A percentile compares a stretch with the other conserved stretches of the same genome.
Conservation (phyloP, 2,797 vertebrate species). For the Sebastolobus altivelis region DNA sequence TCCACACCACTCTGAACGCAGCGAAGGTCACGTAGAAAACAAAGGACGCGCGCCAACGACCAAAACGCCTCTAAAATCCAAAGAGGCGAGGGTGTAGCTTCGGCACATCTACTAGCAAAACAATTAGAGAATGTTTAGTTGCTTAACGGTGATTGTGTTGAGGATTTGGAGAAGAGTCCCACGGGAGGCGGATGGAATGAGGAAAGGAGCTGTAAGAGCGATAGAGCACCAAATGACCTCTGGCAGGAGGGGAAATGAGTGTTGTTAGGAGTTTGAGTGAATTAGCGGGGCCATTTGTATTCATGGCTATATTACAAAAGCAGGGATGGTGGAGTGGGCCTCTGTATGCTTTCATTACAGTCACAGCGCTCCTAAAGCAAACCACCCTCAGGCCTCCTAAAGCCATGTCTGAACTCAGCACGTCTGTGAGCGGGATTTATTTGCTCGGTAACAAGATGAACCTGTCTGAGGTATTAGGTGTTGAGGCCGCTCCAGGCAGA, state of each 20-base stretch:
- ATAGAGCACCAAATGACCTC: conserved; percentile 63
- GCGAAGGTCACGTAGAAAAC: conserved; percentile 25
- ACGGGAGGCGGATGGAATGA: conserved; percentile 50
- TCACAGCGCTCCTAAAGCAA: conserved; percentile 35
- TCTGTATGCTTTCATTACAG: conserved; percentile 59
- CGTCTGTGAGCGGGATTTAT: conserved; percentile 62
- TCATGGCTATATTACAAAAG: conserved; percentile 61
- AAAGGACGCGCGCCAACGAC: not conserved
- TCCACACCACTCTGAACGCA: not conserved
- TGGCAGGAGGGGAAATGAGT: conserved; percentile 63
- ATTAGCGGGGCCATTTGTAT: conserved; percentile 70
- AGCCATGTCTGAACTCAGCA: conserved; percentile 60
- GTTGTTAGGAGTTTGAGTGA: conserved; percentile 58
- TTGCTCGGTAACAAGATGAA: conserved; percentile 74
- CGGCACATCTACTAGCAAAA: not conserved
- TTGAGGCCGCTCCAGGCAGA: conserved; percentile 43
- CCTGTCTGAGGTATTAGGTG: conserved; percentile 66
- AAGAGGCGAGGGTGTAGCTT: conserved; percentile 22
- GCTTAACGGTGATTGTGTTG: conserved; percentile 29
- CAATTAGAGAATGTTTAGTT: conserved; percentile 37
- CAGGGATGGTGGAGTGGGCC: conserved; percentile 35
- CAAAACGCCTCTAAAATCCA: conserved; percentile 19
- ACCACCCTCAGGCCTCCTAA: conserved; percentile 47
- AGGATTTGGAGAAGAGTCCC: conserved; percentile 45
- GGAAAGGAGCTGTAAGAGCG: conserved; percentile 51